These are phyloP conservation scores for Helobdella robusta DNA, from an alignment of 2,888 invertebrate species.

Conservation along the genomic window DNA sequence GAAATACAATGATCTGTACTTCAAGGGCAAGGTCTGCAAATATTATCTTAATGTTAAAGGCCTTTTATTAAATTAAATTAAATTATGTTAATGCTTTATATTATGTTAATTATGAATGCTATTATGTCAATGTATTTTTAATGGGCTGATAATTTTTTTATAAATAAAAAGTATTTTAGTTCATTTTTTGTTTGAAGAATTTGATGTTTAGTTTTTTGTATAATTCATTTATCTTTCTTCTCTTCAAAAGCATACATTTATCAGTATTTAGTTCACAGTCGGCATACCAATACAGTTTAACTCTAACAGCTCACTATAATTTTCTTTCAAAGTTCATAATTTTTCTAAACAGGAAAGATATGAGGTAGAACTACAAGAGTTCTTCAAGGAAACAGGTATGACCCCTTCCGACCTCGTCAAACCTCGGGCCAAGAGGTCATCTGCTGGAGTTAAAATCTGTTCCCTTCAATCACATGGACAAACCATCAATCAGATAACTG, in stretches of 20 bases:
- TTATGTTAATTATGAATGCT: background rate
- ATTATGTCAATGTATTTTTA: background rate
- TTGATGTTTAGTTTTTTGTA: background rate
- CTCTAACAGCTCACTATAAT: no score
- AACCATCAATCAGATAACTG: slow-evolving; percentile 21
- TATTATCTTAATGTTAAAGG: background rate
- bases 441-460: background rate
- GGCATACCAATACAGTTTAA: no score
- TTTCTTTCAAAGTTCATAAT: background rate
- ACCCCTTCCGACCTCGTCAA: slow-evolving; percentile 34
- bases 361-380: slow-evolving; percentile 33
- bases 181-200: background rate
- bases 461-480: background rate
- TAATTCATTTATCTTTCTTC: background rate
- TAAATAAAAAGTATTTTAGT: background rate
- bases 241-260: no score
- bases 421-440: slow-evolving; percentile 8
- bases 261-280: no score
- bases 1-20: slow-evolving; percentile 22
- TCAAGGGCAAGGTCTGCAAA: slow-evolving; percentile 24
- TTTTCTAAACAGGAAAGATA: slow-evolving; percentile 28
- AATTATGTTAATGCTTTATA: background rate
- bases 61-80: background rate
- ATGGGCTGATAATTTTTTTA: background rate
- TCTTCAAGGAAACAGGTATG: slow-evolving; percentile 34